Base-by-base conservation (phyloP, 2,888 invertebrate species). In the Pelosia muscerda region DNA sequence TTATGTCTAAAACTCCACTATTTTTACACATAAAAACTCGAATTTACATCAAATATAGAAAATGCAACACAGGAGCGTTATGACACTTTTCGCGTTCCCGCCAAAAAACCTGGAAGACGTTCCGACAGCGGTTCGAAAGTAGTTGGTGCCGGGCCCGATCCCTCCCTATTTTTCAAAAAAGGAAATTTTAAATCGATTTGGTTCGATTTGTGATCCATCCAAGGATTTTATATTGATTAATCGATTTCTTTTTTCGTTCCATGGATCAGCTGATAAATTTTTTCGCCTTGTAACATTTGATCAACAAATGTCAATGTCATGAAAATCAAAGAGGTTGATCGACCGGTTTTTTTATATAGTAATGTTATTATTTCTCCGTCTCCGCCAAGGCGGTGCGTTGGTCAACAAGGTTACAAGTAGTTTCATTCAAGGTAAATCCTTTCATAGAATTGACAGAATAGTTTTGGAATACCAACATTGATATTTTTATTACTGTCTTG, bases 341-440 rank as follows among this genome's bases (percentile, higher is more conserved):
- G 38, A 23, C 11, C 22, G 31, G 10, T 71, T 70, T 71, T 42
- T 42, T 9, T n/a, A 25, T n/a, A 25, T 49, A 76, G 73, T 57
- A 68, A 83, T 83, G 82, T 70, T 78, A 65, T 65, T 75, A 62
- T 75, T 80, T 78, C 64, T 81, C 69, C 79, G 77, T 78, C 64
- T 81, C 69, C 79, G 77, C 74, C 85, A 83, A 83, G 85, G 83
- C 80, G 79, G 79, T 81, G 79, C 81, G 84, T 79, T 90, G 72
- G 68, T 81, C 69, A 84, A 75, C 86, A 90, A 90, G 86, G 89
- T 86, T 75, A 84, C 78, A 59, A 86, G 86, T 78, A 86, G 83
- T 81, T 79, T 88, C 72, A 77, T 83, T 82, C 93, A 94, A 94
- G 94, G 94, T 93, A 86, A 90, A 78, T 74, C 84, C 85, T 84